phyloP scores from a whole-genome alignment of 2,113 vertebrate species.

The Eupsittula cactorum region DNA sequence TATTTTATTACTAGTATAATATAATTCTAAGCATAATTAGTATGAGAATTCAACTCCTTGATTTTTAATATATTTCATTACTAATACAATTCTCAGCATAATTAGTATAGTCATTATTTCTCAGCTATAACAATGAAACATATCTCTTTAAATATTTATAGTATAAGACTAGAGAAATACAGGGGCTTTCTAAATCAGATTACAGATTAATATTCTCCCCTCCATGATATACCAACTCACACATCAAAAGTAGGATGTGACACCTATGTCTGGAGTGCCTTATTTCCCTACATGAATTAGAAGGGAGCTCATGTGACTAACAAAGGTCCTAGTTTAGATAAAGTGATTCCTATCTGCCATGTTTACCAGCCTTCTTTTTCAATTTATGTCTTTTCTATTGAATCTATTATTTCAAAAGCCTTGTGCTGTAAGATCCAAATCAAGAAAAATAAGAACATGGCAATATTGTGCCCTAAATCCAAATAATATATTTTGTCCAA shows the following conservation, averaged over 20 bases:
- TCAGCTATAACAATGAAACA: background rate
- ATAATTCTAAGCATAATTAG: background rate
- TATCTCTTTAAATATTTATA: background rate
- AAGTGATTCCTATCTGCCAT: background rate
- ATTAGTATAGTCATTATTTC: background rate
- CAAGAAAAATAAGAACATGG: background rate
- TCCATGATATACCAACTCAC: background rate
- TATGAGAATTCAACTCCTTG: background rate
- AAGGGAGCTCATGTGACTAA: background rate
- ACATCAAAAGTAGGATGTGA: background rate
- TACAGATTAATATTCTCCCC: background rate
- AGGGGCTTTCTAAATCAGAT: background rate
- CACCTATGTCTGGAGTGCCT: background rate
- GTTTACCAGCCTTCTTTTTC: background rate
- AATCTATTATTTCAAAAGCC: background rate
- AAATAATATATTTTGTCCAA: background rate
- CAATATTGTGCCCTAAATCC: background rate
- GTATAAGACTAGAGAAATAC: background rate
- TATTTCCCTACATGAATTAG: background rate
- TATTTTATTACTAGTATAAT: background rate
- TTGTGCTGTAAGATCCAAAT: background rate
- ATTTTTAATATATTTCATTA: background rate
- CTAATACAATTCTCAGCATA: background rate
- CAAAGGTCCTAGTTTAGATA: background rate
- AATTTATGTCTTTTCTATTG: background rate